These are phyloP conservation scores for Acleris holmiana DNA, from an alignment of 2,888 invertebrate species.

Conservation along the genomic window DNA sequence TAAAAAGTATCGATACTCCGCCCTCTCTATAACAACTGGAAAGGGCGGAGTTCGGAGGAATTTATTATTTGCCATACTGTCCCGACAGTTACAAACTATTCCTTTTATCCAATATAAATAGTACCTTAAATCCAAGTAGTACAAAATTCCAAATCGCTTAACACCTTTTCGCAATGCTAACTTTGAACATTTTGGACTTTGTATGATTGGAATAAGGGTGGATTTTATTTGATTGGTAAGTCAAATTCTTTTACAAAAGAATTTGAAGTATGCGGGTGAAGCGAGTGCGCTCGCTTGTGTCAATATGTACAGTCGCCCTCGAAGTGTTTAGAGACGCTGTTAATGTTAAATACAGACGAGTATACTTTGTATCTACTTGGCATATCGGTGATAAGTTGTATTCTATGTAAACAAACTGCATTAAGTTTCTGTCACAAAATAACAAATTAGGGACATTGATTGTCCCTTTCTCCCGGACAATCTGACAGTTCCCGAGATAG, in stretches of 20 bases:
- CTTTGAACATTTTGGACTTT: conserved; percentile 18
- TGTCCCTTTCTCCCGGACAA: no score
- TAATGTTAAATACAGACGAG: no score
- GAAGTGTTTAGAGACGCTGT: not conserved
- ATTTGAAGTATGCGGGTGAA: conserved; percentile 42
- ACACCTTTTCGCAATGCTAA: not conserved
- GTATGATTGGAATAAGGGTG: conserved; percentile 35
- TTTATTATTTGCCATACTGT: conserved; percentile 75
- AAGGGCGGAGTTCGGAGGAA: conserved; percentile 63
- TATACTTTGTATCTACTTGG: no score
- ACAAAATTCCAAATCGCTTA: conserved; percentile 45
- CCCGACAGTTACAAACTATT: conserved; percentile 57
- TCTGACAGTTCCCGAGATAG: no score
- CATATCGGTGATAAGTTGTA: no score
- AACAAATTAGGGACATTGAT: no score
- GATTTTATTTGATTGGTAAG: conserved; percentile 32
- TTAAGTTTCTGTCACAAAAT: no score
- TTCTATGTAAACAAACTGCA: no score
- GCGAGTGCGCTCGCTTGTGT: conserved; percentile 17
- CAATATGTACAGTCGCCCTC: conserved; percentile 1
- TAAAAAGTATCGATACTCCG: conserved; percentile 1
- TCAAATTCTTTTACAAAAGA: conserved; percentile 12
- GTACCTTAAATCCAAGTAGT: conserved; percentile 42
- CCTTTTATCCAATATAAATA: conserved; percentile 27
- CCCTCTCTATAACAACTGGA: conserved; percentile 53